Percentiles rank a stretch among this genome's conserved stretches.
phyloP scores from a whole-genome alignment of 2,888 invertebrate species.

The Eledone cirrhosa region DNA sequence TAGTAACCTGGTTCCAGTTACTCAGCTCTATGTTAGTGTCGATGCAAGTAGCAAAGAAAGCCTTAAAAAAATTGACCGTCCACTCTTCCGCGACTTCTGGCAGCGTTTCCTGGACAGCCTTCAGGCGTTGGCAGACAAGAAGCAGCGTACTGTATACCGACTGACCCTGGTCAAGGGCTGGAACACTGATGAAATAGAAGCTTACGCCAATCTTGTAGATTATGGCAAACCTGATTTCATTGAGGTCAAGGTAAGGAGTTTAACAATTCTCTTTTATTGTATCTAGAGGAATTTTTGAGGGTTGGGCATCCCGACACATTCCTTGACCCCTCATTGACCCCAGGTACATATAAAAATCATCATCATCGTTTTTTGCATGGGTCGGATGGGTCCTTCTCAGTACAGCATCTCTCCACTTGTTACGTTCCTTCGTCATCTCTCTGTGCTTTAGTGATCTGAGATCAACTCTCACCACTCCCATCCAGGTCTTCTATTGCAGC shows the following conservation, averaged over 20 bases:
- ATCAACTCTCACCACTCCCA: too few species aligned
- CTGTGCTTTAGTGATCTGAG: too few species aligned
- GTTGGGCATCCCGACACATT: too few species aligned
- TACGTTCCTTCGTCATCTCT: too few species aligned
- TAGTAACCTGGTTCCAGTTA: constrained; percentile 69
- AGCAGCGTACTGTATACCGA: constrained; percentile 72
- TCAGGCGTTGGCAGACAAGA: constrained; percentile 69
- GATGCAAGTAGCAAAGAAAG: constrained; percentile 72
- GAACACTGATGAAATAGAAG: constrained; percentile 71
- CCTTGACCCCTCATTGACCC: too few species aligned
- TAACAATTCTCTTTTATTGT: too few species aligned
- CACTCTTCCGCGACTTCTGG: constrained; percentile 73
- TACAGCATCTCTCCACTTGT: too few species aligned
- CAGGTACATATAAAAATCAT: too few species aligned
- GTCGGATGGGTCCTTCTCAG: too few species aligned
- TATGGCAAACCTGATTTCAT: constrained; percentile 72
- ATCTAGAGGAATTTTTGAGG: too few species aligned
- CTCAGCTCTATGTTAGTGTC: constrained; percentile 73
- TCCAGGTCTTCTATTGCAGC: too few species aligned
- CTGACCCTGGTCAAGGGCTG: constrained; percentile 72
- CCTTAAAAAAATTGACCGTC: constrained; percentile 72
- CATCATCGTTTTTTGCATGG: too few species aligned
- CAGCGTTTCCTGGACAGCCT: constrained; percentile 71
- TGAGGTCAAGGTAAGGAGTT: constrained; percentile 70
- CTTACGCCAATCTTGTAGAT: constrained; percentile 70